Evolutionary conservation across 2,797 vertebrate species (phyloP).

Genomic region (Botia kubotai): DNA sequence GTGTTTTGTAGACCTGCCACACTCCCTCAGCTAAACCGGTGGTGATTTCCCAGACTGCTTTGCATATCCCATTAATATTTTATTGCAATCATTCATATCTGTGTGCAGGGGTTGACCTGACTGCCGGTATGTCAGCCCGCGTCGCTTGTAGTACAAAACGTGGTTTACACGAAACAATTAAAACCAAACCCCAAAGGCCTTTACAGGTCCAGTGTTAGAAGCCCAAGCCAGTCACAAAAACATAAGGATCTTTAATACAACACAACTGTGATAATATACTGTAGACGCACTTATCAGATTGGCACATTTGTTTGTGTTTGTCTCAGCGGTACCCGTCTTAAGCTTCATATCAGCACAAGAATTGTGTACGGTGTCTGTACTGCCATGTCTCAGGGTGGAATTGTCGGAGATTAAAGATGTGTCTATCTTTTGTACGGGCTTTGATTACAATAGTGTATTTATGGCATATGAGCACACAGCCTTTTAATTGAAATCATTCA

Average conservation of each 20-base stretch:
- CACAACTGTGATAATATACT: slow-evolving; percentile 5
- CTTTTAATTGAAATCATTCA: slow-evolving; percentile 54
- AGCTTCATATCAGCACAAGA: slow-evolving; percentile 33
- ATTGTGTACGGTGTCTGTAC: slow-evolving; percentile 26
- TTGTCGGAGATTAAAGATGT: slow-evolving; percentile 52
- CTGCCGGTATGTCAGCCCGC: slow-evolving; percentile 48
- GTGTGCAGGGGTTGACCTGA: slow-evolving; percentile 70
- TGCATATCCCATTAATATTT: slow-evolving; percentile 80
- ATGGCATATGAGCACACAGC: slow-evolving; percentile 58
- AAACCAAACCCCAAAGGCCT: slow-evolving; percentile 41
- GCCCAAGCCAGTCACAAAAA: background rate
- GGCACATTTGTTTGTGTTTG: background rate
- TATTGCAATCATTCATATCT: slow-evolving; percentile 78
- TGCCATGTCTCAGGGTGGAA: slow-evolving; percentile 12
- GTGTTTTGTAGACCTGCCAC: slow-evolving; percentile 31
- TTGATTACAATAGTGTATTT: slow-evolving; percentile 53
- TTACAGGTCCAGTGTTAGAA: slow-evolving; percentile 30
- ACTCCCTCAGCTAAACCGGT: slow-evolving; percentile 48
- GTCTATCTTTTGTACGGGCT: slow-evolving; percentile 47
- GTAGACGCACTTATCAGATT: slow-evolving; percentile 52
- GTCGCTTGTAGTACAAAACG: slow-evolving; percentile 52
- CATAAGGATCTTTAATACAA: background rate
- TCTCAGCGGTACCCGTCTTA: slow-evolving; percentile 16
- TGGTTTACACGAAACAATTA: slow-evolving; percentile 56
- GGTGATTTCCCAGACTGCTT: slow-evolving; percentile 65